Percentiles rank a stretch among this genome's conserved stretches.
These are phyloP conservation scores for cat (Felis catus) DNA, from an alignment of 2,113 vertebrate species.

Conservation along the genomic window F.catus_Fca126_mat1.0 CM031415.1:126482001-126482500, in stretches of 20 bases:
- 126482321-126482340: background rate
- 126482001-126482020: constrained; percentile 76
- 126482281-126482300: background rate
- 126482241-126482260: background rate
- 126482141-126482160: constrained; percentile 9
- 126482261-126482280: background rate
- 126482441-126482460: background rate
- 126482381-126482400: constrained; percentile 11
- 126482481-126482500: constrained; percentile 29
- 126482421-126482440: background rate
- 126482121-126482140: constrained; percentile 58
- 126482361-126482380: background rate
- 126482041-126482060: constrained; percentile 77
- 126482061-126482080: constrained; percentile 72
- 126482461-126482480: background rate
- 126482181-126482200: background rate
- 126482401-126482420: background rate
- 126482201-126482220: background rate
- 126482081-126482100: constrained; percentile 24
- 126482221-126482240: constrained; percentile 16
- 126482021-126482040: constrained; percentile 76
- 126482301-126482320: background rate
- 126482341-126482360: background rate
- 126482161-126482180: background rate
- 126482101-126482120: constrained; percentile 68